A percentile compares a stretch with the other conserved stretches of the same genome.
Conservation (phyloP, 2,113 vertebrate species). For the Tychaedon coryphoeus region DNA sequence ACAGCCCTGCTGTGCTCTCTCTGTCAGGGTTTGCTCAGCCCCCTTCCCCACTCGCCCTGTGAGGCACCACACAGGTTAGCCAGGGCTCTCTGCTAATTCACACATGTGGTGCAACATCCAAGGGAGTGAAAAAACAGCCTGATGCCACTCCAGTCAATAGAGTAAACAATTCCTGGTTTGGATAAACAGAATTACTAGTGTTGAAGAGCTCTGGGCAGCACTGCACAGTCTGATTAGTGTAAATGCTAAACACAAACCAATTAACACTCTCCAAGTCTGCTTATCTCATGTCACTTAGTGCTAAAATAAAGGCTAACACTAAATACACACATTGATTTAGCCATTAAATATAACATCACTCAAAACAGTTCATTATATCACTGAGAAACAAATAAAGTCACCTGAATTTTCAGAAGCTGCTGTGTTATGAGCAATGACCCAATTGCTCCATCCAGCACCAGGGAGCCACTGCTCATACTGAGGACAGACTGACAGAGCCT, state of each 20-base stretch:
- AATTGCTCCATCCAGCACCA: background rate
- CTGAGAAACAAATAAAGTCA: conserved; percentile 63
- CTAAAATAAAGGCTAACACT: conserved; percentile 74
- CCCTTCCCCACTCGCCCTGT: background rate
- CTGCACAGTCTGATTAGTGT: conserved; percentile 73
- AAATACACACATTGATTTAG: conserved; percentile 80
- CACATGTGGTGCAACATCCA: conserved; percentile 5
- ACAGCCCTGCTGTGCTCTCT: background rate
- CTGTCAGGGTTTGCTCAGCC: background rate
- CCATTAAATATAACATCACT: conserved; percentile 73
- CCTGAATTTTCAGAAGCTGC: conserved; percentile 44
- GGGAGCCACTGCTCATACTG: background rate
- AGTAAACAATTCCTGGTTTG: conserved; percentile 64
- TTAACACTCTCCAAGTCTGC: conserved; percentile 77
- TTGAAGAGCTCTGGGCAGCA: conserved; percentile 67
- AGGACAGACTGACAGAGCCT: background rate
- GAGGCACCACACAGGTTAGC: background rate
- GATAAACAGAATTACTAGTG: conserved; percentile 73
- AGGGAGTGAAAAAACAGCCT: conserved; percentile 19
- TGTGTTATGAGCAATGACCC: background rate
- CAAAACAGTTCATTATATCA: conserved; percentile 72
- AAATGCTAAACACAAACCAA: conserved; percentile 82
- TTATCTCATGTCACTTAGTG: conserved; percentile 79
- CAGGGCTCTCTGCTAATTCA: background rate
- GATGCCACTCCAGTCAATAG: conserved; percentile 67